Evolutionary conservation across 1,140 invertebrate genomes (phyloP), one percentile per base, ranked within the genome.

Genomic region (Campoletis sonorensis): DNA sequence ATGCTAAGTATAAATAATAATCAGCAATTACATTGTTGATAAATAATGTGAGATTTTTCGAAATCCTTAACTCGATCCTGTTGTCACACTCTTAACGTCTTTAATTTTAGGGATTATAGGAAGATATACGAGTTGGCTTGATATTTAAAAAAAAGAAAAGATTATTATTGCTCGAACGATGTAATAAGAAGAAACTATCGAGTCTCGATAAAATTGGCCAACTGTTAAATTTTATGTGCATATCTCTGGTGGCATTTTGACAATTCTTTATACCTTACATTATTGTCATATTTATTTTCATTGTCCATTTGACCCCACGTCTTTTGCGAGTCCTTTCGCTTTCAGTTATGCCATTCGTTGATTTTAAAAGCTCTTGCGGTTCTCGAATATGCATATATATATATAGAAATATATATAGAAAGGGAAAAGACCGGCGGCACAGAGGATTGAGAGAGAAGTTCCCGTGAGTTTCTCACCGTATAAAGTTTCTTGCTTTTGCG

Each of bases 221-320:
- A 58, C 5, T 21, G 54, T 58, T n/a, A 5, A 45, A 45, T 45
- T 45, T 45, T 11, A 45, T 13, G 40, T 45, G 40, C 40, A 45
- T 45, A 45, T 45, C 40, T 58, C 54, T 18, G 54, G 54, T 58
- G 18, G 18, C 21, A 23, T 58, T 58, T 58, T n/a, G 18, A 23
- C 54, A 73, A 45, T 45, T 73, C n/a, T 33, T 51, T 51, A 51
- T 49, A 73, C 40, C 4, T 45, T 51, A 26, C 68, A 71, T 71
- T 33, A 71, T 71, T 33, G 40, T 26, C 33, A 71, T 71, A 30
- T 71, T 40, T 37, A 37, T 71, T 51, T 73, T 37, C 71, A 73
- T 73, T 73, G 71, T 73, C 33, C 71, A 37, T 5, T 21, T 26
- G 23, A 45, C 15, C 45, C 18, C 30, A 40, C 68, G 33, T 71